Conservation (phyloP, 2,113 vertebrate genomes). For the Xenopus tropicalis region UCB_Xtro_10.0 CM004446.2:41675001-41675500, state of each 20-base stretch:
- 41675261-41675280: conserved; percentile 66
- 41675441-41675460: conserved; percentile 43
- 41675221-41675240: conserved; percentile 76
- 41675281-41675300: conserved; percentile 60
- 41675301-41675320: conserved; percentile 91
- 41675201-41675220: conserved; percentile 80
- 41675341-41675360: conserved; percentile 44
- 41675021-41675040: conserved; percentile 53
- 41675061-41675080: conserved; percentile 81
- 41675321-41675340: conserved; percentile 67
- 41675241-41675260: conserved; percentile 77
- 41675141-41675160: conserved; percentile 73
- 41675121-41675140: conserved; percentile 79
- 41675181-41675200: conserved; percentile 80
- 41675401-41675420: conserved; percentile 65
- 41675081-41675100: conserved; percentile 86
- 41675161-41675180: conserved; percentile 73
- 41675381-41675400: conserved; percentile 67
- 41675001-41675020: conserved; percentile 56
- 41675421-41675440: conserved; percentile 46
- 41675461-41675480: conserved; percentile 55
- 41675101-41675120: conserved; percentile 91
- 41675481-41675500: conserved; percentile 12
- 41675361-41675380: conserved; percentile 17
- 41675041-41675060: conserved; percentile 58